Evolutionary conservation across 2,113 vertebrate genomes (phyloP), one percentile per base, ranked within the genome.

Genomic region (Mesitornis unicolor): DNA sequence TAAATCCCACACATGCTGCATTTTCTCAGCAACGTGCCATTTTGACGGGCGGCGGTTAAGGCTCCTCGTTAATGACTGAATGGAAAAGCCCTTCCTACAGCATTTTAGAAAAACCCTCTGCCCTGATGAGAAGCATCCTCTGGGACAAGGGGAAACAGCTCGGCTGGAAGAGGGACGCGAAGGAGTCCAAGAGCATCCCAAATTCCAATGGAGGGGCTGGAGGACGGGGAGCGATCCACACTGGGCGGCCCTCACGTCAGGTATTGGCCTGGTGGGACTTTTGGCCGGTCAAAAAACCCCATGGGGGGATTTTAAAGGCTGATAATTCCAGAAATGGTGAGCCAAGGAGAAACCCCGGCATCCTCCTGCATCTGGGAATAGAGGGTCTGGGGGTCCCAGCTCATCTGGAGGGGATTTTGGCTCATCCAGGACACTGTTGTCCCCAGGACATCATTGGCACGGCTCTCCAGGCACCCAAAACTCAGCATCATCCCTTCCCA

Each of bases 221-320:
- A 26, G 65, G 69, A 31, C 28, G 4, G 20, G 5, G 6, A 45
- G 6, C 0, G 2, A 20, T 7, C 7, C 0, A 0, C 7, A 6
- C 13, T 1, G 26, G 65, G 81, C 15, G 17, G 31, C 63, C 25
- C 42, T 24, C 8, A 0, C 20, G 2, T 10, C 42, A 43, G 57
- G 24, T 21, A 22, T 35, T 7, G 43, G 29, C 21, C 14, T 43
- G 1, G 2, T 10, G 36, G 76, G 81, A 45, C 36, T 86, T 86
- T 50, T 1, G 2, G 22, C 6, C 3, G 11, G 13, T n/a, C 69
- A 77, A 76, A 61, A 92, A 89, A 61, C 6, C 76, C 89, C 80
- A 0, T n/a, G n/a, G 4, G 75, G 89, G 47, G 81, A 40, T 77
- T 81, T 92, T 33, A 35, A 36, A 31, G 12, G 63, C n/a, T 43